Evolutionary conservation across 2,888 invertebrate species (phyloP).

Genomic region (Steinernema carpocapsae): DNA sequence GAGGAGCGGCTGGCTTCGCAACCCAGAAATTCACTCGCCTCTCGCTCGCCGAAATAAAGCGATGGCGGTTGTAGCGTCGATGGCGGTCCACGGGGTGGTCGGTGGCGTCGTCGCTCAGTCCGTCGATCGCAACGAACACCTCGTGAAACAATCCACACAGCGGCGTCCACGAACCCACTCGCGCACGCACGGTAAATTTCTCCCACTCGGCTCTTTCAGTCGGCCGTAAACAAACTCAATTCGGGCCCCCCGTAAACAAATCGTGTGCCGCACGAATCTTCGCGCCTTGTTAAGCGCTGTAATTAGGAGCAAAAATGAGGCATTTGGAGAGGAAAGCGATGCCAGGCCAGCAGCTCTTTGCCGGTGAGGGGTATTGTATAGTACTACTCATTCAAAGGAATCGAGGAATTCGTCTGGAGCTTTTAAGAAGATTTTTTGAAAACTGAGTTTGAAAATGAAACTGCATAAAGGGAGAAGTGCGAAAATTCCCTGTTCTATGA

Average conservation of each 20-base stretch:
- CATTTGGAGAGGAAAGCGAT: neutral
- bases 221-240: slow-evolving; percentile 16
- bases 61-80: slow-evolving; percentile 1
- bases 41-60: neutral
- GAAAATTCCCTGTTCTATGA: too few species aligned
- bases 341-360: neutral
- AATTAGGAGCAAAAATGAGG: neutral
- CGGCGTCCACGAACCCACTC: neutral
- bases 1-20: too few species aligned
- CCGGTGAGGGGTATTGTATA: too few species aligned
- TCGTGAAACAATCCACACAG: too few species aligned
- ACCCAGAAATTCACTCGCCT: too few species aligned
- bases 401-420: too few species aligned
- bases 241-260: neutral
- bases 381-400: too few species aligned
- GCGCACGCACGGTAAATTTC: slow-evolving; percentile 24
- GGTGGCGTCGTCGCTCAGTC: neutral
- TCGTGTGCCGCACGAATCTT: neutral
- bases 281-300: neutral
- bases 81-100: neutral
- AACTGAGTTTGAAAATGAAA: too few species aligned
- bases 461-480: too few species aligned
- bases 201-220: neutral
- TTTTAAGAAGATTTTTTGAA: too few species aligned
- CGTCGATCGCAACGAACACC: neutral